Conservation (phyloP, 2,113 vertebrate species). For the Zosterops pallidus region DNA sequence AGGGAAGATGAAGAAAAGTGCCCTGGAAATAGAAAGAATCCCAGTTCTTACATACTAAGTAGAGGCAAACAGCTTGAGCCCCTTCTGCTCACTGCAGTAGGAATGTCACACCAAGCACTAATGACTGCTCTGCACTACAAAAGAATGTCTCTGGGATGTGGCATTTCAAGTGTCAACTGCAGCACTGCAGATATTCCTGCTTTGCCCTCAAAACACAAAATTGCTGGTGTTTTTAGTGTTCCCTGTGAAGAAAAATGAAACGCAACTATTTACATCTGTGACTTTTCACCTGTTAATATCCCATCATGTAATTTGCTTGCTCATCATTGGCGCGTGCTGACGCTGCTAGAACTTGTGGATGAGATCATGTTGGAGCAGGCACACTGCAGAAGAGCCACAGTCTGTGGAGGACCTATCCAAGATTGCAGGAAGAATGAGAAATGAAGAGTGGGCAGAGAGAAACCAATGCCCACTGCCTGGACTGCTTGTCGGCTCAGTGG, state of each 20-base stretch:
- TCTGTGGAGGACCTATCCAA: not conserved
- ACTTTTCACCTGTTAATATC: not conserved
- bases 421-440: not conserved
- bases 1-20: not conserved
- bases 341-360: not conserved
- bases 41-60: not conserved
- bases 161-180: not conserved
- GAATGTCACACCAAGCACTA: not conserved
- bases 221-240: not conserved
- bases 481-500: not conserved
- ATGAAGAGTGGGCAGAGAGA: not conserved
- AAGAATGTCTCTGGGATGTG: not conserved
- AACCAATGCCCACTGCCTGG: not conserved
- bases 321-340: not conserved
- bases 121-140: not conserved
- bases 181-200: not conserved
- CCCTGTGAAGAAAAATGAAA: not conserved
- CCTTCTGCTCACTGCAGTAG: conserved; percentile 9
- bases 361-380: not conserved
- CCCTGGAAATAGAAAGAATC: not conserved
- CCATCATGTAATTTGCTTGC: not conserved
- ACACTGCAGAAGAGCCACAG: not conserved
- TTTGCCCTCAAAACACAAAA: conserved; percentile 9
- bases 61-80: conserved; percentile 35
- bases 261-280: not conserved